These are phyloP conservation scores for Sebastes nivosus DNA, from an alignment of 2,797 vertebrate species.

Conservation along the genomic window DNA sequence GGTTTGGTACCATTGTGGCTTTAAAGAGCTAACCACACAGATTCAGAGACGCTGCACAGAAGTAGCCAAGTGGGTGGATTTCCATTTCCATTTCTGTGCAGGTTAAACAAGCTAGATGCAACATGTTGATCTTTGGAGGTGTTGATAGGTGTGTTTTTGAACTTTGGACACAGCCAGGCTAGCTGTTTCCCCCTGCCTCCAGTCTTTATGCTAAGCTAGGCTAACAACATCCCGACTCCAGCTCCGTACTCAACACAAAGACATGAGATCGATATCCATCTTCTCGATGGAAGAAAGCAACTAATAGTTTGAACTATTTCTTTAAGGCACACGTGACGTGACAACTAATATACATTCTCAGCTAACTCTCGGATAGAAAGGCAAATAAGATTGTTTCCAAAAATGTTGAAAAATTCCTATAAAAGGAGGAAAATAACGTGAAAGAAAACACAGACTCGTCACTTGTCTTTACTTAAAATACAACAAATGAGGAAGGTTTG, in stretches of 20 bases:
- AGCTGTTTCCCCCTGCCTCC: neutral
- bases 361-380: neutral
- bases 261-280: neutral
- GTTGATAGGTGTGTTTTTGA: too few species aligned
- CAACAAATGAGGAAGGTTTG: slow-evolving; percentile 60
- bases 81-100: neutral
- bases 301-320: neutral
- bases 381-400: neutral
- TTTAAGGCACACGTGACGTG: neutral
- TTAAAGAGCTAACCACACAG: too few species aligned
- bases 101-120: too few species aligned
- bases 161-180: accelerated
- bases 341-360: neutral
- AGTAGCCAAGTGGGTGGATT: too few species aligned
- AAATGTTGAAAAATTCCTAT: slow-evolving; percentile 2
- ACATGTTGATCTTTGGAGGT: too few species aligned
- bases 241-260: neutral
- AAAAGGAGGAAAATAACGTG: slow-evolving; percentile 18
- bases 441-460: slow-evolving; percentile 46
- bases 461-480: slow-evolving; percentile 63
- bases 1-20: too few species aligned
- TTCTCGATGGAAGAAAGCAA: neutral
- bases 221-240: neutral
- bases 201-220: neutral
- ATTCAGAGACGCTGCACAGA: too few species aligned